Evolutionary conservation across 1,140 invertebrate genomes (phyloP).

Genomic region (Hyphantria cunea): DNA sequence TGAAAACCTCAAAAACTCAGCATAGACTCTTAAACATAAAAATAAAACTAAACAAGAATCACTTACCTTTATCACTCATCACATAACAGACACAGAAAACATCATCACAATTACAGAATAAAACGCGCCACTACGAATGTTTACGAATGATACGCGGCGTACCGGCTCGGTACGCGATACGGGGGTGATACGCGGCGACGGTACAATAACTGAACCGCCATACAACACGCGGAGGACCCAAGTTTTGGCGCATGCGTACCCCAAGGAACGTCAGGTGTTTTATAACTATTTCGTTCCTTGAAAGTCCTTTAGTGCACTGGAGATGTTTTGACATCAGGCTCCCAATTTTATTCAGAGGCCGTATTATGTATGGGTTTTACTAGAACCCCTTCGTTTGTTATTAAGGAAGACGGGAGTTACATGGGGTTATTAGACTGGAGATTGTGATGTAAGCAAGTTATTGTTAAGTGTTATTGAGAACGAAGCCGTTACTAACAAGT

Average conservation of each 20-base stretch:
- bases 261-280: conserved; percentile 18
- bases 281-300: conserved; percentile 25
- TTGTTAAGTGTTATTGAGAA: no score
- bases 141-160: conserved; percentile 12
- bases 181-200: conserved; percentile 7
- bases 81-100: conserved; percentile 12
- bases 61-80: conserved; percentile 20
- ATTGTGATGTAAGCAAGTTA: no score
- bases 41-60: not conserved
- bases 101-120: conserved; percentile 14
- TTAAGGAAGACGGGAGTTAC: no score
- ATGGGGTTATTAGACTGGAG: no score
- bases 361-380: no score
- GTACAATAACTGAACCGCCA: conserved; percentile 13
- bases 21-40: not conserved
- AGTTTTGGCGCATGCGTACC: conserved; percentile 27
- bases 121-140: conserved; percentile 9
- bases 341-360: not conserved
- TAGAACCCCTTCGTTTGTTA: no score
- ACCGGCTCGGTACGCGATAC: not conserved
- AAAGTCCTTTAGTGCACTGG: conserved; percentile 17
- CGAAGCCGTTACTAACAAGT: no score
- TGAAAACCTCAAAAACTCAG: no score
- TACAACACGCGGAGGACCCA: conserved; percentile 15
- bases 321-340: conserved; percentile 5